phyloP scores from a whole-genome alignment of 2,888 invertebrate species.

The Reticulitermes lucifugus region DNA sequence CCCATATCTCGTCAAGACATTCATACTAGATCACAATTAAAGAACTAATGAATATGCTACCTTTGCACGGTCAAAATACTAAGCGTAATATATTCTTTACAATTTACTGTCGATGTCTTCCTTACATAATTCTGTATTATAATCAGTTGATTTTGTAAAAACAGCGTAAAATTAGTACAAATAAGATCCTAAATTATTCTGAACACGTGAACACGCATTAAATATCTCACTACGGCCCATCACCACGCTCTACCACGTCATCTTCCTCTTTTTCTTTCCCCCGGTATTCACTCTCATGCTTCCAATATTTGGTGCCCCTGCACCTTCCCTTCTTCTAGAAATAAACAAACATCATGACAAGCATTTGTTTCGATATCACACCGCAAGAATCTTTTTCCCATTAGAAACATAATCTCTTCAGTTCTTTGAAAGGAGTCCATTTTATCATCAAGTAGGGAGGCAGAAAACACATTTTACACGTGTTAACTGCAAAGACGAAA shows the following conservation, averaged over 20 bases:
- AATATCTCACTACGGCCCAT: conserved; percentile 6
- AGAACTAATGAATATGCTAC: too few relatives aligned
- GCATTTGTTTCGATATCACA: conserved; percentile 43
- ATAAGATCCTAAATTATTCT: conserved; percentile 5
- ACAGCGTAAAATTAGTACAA: too few relatives aligned
- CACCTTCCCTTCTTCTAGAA: background rate
- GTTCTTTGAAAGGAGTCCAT: background rate
- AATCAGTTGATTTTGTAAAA: background rate
- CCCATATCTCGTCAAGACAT: too few relatives aligned
- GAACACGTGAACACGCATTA: conserved; percentile 31
- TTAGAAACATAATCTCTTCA: conserved; percentile 39
- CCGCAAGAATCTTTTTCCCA: conserved; percentile 32
- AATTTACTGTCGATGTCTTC: too few relatives aligned
- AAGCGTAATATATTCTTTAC: too few relatives aligned
- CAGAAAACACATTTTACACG: background rate
- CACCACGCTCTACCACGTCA: too few relatives aligned
- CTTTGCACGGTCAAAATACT: too few relatives aligned
- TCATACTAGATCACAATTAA: too few relatives aligned
- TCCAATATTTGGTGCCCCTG: background rate
- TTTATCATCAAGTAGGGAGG: conserved; percentile 20
- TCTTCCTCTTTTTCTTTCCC: background rate
- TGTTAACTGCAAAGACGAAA: too few relatives aligned
- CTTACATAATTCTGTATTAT: too few relatives aligned
- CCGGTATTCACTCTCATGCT: background rate
- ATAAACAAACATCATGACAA: conserved; percentile 44